Evolutionary conservation across 2,113 vertebrate genomes (phyloP).

Genomic region (Otus sunia): DNA sequence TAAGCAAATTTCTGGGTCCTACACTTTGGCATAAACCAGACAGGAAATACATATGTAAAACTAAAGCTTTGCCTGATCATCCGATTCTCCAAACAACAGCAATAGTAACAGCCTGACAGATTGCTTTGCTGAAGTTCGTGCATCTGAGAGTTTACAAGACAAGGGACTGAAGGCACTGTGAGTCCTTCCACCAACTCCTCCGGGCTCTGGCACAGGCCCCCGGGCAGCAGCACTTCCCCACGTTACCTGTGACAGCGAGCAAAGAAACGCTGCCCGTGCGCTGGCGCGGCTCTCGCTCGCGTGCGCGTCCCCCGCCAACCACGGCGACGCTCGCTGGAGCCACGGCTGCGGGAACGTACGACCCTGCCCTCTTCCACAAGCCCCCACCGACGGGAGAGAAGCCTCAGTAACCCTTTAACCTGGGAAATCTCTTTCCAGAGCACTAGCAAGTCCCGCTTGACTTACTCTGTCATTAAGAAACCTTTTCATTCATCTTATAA

Average conservation of each 20-base stretch:
- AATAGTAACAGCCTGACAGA: not conserved
- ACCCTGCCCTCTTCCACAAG: not conserved
- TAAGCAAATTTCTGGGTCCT: not conserved
- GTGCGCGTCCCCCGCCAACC: not conserved
- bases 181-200: not conserved
- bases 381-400: not conserved
- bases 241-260: not conserved
- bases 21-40: not conserved
- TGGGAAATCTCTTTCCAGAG: conserved; percentile 25
- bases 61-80: not conserved
- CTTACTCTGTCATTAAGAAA: conserved; percentile 37
- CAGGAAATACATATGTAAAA: not conserved
- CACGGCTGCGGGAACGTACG: not conserved
- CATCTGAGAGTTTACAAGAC: not conserved
- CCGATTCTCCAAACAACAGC: not conserved
- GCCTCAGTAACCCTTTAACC: not conserved
- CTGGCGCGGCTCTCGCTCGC: not conserved
- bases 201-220: not conserved
- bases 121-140: accelerated
- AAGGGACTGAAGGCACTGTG: not conserved
- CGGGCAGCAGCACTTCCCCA: not conserved
- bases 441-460: conserved; percentile 24
- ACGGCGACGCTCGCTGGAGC: not conserved
- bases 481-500: not conserved
- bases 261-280: accelerated